Conservation (phyloP, 2,888 invertebrate genomes). For the Stenodema calcarata region DNA sequence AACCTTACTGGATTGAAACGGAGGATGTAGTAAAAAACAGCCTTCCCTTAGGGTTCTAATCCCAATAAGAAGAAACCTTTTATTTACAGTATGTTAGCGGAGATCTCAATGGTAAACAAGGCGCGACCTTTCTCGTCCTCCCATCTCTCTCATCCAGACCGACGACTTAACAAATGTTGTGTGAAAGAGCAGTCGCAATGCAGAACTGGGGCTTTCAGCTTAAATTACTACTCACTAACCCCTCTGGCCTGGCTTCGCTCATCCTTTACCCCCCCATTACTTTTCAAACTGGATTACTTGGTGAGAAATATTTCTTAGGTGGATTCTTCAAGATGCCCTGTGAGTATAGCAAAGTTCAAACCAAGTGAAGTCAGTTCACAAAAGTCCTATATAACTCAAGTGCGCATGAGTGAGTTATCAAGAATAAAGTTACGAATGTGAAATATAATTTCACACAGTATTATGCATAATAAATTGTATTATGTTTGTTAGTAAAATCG, state of each 20-base stretch:
- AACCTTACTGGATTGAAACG: no score
- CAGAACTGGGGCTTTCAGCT: slow-evolving; percentile 14
- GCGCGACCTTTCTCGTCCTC: not conserved
- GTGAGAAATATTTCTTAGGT: not conserved
- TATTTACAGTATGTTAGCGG: slow-evolving; percentile 3
- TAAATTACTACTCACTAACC: slow-evolving; percentile 27
- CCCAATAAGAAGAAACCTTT: not conserved
- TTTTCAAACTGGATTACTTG: not conserved
- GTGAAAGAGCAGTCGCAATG: slow-evolving; percentile 36
- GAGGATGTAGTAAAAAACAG: not conserved
- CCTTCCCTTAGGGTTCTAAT: not conserved
- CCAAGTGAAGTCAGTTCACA: no score
- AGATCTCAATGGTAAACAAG: not conserved
- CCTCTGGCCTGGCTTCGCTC: not conserved
- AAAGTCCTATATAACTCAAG: no score
- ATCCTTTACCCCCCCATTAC: not conserved
- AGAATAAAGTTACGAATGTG: no score
- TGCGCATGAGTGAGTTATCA: no score
- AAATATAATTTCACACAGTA: no score
- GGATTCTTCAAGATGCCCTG: no score
- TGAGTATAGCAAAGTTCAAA: no score
- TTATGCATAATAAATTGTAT: no score
- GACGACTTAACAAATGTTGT: slow-evolving; percentile 20
- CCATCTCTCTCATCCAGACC: not conserved
- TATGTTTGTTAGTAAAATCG: no score